Evolutionary conservation across 2,888 invertebrate species (phyloP).

Genomic region (Coelopa pilipes): DNA sequence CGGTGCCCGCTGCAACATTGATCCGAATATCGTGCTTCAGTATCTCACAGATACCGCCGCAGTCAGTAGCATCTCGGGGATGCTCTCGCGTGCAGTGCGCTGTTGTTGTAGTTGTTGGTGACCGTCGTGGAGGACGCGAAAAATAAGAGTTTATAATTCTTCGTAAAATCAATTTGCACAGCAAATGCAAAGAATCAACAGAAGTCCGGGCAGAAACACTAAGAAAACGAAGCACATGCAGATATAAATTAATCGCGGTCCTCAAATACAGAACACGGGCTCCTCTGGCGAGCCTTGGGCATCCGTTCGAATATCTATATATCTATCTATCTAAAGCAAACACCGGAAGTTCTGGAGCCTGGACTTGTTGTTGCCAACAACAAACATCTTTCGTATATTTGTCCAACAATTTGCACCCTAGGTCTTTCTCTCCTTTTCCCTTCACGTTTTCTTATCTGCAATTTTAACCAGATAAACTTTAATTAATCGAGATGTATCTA

Average conservation of each 20-base stretch:
- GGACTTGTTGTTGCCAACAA: background rate
- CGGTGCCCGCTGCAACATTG: background rate
- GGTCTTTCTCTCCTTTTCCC: too few relatives aligned
- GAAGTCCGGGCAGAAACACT: too few relatives aligned
- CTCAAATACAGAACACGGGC: too few relatives aligned
- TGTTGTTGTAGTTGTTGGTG: background rate
- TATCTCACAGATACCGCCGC: slow-evolving; percentile 3
- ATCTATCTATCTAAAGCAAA: slow-evolving; percentile 4
- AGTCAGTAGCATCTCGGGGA: slow-evolving; percentile 1
- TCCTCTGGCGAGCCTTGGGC: too few relatives aligned
- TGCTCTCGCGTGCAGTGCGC: slow-evolving; percentile 7
- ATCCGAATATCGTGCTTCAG: background rate
- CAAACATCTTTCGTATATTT: too few relatives aligned
- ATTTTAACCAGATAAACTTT: background rate
- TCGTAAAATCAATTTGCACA: too few relatives aligned
- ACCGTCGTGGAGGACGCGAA: too few relatives aligned
- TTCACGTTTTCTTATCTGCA: background rate
- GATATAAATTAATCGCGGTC: background rate
- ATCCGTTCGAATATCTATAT: background rate
- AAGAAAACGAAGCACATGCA: background rate
- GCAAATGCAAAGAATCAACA: too few relatives aligned
- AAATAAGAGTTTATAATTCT: too few relatives aligned
- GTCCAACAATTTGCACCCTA: too few relatives aligned
- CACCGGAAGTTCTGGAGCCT: background rate
- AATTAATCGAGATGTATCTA: slow-evolving; percentile 19